Evolutionary conservation across 2,113 vertebrate genomes (phyloP).

Genomic region (Pseudolaguvia tuberculata): DNA sequence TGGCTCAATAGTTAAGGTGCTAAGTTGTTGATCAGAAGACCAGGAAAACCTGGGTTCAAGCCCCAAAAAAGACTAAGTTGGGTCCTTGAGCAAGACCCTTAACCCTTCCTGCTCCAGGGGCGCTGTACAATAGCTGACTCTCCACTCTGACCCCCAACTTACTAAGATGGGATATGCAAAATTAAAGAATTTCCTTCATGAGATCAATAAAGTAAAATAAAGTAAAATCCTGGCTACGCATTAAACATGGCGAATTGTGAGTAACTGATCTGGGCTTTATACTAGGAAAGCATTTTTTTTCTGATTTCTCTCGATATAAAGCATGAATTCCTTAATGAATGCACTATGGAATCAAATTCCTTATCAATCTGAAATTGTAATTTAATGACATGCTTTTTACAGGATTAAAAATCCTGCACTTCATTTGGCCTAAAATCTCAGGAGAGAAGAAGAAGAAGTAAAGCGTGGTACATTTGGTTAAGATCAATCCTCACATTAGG

Average conservation of each 20-base stretch:
- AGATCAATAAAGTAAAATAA: no score
- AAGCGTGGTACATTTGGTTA: slow-evolving; percentile 65
- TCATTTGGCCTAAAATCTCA: slow-evolving; percentile 32
- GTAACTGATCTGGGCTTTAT: slow-evolving; percentile 64
- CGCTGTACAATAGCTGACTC: no score
- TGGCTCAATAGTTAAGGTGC: no score
- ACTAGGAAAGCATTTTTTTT: slow-evolving; percentile 54
- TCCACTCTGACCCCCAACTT: no score
- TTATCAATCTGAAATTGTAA: slow-evolving; percentile 44
- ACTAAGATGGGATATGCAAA: no score
- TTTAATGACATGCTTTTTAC: slow-evolving; percentile 31
- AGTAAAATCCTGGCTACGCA: slow-evolving; percentile 63
- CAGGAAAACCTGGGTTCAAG: no score
- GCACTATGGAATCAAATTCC: slow-evolving; percentile 47
- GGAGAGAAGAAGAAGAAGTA: slow-evolving; percentile 49
- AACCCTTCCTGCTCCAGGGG: no score
- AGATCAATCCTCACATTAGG: slow-evolving; percentile 68
- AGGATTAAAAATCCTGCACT: slow-evolving; percentile 14
- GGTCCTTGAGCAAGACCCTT: no score
- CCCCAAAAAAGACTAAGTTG: no score
- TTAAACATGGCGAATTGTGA: slow-evolving; percentile 69
- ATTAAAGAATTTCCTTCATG: no score
- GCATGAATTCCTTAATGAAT: slow-evolving; percentile 59
- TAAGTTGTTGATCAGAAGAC: no score
- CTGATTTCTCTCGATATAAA: slow-evolving; percentile 59